These are phyloP conservation scores for Aradus depressus DNA, from an alignment of 2,888 invertebrate species.

Conservation along the genomic window DNA sequence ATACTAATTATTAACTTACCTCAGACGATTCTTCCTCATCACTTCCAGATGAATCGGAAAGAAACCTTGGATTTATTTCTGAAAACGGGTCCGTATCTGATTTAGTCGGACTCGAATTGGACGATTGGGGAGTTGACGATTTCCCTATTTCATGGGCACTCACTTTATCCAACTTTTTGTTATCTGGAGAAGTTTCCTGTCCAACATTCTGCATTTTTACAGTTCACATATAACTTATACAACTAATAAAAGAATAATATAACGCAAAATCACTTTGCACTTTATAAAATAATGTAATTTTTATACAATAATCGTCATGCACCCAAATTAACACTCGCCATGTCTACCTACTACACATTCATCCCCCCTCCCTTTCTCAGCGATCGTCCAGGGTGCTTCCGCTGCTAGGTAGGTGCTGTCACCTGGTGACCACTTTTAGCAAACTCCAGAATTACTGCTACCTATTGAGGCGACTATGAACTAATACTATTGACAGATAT, in stretches of 20 bases:
- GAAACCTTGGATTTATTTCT: slow-evolving; percentile 74
- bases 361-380: slow-evolving; percentile 23
- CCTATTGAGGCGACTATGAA: neutral
- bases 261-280: slow-evolving; percentile 28
- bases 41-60: slow-evolving; percentile 89
- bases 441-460: neutral
- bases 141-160: slow-evolving; percentile 45
- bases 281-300: slow-evolving; percentile 29
- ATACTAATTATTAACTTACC: slow-evolving; percentile 47
- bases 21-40: slow-evolving; percentile 94
- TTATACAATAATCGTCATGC: slow-evolving; percentile 40
- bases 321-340: slow-evolving; percentile 33
- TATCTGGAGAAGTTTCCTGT: slow-evolving; percentile 62
- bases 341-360: slow-evolving; percentile 30
- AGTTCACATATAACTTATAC: slow-evolving; percentile 43
- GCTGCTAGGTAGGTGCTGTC: slow-evolving; percentile 25
- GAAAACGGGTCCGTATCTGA: slow-evolving; percentile 79
- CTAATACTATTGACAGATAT: slow-evolving; percentile 4
- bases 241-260: slow-evolving; percentile 15
- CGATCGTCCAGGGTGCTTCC: slow-evolving; percentile 29
- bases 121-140: slow-evolving; percentile 68
- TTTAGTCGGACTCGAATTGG: slow-evolving; percentile 69
- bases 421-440: slow-evolving; percentile 20
- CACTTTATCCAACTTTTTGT: slow-evolving; percentile 70
- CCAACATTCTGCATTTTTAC: slow-evolving; percentile 87